Conservation (phyloP, 2,888 invertebrate species). For the Eupithecia subfuscata region DNA sequence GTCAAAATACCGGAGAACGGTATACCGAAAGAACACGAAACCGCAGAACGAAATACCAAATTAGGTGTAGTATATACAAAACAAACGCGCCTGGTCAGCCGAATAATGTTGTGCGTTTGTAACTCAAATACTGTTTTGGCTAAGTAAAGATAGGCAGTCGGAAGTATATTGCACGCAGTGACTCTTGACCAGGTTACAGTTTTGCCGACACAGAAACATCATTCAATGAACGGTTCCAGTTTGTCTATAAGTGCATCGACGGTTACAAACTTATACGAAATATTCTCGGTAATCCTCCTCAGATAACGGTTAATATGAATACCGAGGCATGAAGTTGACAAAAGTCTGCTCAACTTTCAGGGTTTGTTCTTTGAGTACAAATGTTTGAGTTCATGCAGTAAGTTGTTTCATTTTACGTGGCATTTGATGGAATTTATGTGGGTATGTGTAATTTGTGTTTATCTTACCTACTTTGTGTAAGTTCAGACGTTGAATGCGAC, state of each 20-base stretch:
- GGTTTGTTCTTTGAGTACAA: slow-evolving; percentile 53
- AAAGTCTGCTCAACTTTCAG: slow-evolving; percentile 52
- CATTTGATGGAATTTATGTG: slow-evolving; percentile 5
- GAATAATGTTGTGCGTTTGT: too few relatives aligned
- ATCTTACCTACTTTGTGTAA: not conserved
- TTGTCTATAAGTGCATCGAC: slow-evolving; percentile 36
- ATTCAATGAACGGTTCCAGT: slow-evolving; percentile 43
- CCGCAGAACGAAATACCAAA: too few relatives aligned
- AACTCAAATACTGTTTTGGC: too few relatives aligned
- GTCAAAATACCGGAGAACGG: too few relatives aligned
- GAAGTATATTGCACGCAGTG: too few relatives aligned
- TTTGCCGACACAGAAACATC: not conserved
- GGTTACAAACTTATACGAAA: slow-evolving; percentile 63
- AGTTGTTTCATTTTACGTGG: slow-evolving; percentile 10
- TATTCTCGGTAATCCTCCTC: slow-evolving; percentile 64
- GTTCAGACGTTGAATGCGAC: not conserved
- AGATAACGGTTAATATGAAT: slow-evolving; percentile 68
- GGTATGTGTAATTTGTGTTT: not conserved
- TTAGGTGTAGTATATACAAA: too few relatives aligned
- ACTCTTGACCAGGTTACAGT: too few relatives aligned
- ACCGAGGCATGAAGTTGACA: slow-evolving; percentile 59
- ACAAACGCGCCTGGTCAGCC: too few relatives aligned
- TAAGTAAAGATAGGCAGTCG: too few relatives aligned
- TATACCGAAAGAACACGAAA: too few relatives aligned
- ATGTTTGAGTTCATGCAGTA: slow-evolving; percentile 26